A percentile compares a stretch with the other conserved stretches of the same genome.
phyloP scores from a whole-genome alignment of 2,888 invertebrate genomes.

The Lycocerus yunnanus region DNA sequence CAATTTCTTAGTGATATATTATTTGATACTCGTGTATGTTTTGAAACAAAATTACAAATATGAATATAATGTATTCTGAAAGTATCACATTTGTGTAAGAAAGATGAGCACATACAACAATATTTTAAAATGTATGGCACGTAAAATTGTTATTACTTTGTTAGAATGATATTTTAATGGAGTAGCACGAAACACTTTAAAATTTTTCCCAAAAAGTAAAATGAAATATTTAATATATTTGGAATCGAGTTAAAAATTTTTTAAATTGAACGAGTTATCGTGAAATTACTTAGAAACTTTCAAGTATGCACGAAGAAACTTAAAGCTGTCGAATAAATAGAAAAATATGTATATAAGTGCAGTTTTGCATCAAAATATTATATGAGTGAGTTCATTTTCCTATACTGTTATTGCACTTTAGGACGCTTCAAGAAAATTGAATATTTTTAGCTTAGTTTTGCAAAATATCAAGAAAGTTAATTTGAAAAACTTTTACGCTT shows the following conservation, averaged over 20 bases:
- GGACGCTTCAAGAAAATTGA: neutral
- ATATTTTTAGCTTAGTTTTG: neutral
- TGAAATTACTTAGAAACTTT: neutral
- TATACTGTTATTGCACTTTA: neutral
- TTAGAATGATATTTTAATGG: slow-evolving; percentile 15
- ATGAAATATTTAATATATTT: neutral
- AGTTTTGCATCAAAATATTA: neutral
- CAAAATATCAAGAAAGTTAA: neutral
- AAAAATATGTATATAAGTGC: neutral
- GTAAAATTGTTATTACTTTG: slow-evolving; percentile 9
- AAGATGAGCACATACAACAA: slow-evolving; percentile 7
- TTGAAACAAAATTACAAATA: slow-evolving; percentile 4
- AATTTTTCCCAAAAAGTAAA: neutral
- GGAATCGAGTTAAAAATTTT: neutral
- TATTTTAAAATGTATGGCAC: neutral
- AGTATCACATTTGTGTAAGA: slow-evolving; percentile 2
- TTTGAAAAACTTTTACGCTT: neutral
- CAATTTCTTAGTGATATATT: neutral
- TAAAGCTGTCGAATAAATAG: neutral
- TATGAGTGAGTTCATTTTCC: neutral
- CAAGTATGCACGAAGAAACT: neutral
- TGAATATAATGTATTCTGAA: neutral
- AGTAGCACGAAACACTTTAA: neutral
- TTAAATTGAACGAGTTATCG: neutral
- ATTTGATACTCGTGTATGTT: neutral